These are phyloP conservation scores for Blastobasis lacticolella DNA, from an alignment of 2,888 invertebrate genomes.

Conservation along the genomic window DNA sequence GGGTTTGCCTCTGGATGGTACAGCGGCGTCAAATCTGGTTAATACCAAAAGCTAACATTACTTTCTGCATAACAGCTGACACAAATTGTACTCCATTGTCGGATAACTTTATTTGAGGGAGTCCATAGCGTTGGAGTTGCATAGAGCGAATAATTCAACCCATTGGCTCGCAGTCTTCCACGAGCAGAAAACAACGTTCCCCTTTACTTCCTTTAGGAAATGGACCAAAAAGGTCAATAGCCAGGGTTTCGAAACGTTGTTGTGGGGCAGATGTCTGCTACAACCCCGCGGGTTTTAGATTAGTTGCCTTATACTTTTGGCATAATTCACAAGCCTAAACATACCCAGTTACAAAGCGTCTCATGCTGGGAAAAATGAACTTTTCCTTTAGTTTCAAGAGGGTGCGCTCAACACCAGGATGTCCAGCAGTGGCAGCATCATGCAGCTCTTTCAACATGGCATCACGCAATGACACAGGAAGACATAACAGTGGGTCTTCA, in stretches of 20 bases:
- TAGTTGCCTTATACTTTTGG: slow-evolving; percentile 1
- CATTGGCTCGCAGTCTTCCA: slow-evolving; percentile 15
- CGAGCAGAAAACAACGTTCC: slow-evolving; percentile 13
- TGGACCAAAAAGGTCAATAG: no score
- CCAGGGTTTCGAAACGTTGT: slow-evolving; percentile 15
- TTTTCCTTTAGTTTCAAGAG: slow-evolving; percentile 5
- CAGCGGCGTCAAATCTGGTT: not conserved
- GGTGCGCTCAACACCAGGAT: slow-evolving; percentile 14
- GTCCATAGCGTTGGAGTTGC: slow-evolving; percentile 12
- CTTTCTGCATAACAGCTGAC: slow-evolving; percentile 15
- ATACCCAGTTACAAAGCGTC: slow-evolving; percentile 3
- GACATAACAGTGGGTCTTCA: slow-evolving; percentile 15
- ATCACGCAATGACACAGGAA: not conserved
- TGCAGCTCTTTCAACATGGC: slow-evolving; percentile 12
- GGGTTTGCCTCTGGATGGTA: not conserved
- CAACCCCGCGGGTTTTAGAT: slow-evolving; percentile 2
- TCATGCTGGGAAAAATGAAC: slow-evolving; percentile 7
- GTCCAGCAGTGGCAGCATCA: slow-evolving; percentile 14
- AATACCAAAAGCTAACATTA: not conserved
- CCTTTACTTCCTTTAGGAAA: not conserved
- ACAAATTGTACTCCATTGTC: slow-evolving; percentile 19
- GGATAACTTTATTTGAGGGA: slow-evolving; percentile 11
- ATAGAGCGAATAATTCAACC: slow-evolving; percentile 13
- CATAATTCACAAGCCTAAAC: slow-evolving; percentile 7
- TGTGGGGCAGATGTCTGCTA: slow-evolving; percentile 1